Conservation (phyloP, 1,140 invertebrate genomes). For the Apis dorsata region DNA sequence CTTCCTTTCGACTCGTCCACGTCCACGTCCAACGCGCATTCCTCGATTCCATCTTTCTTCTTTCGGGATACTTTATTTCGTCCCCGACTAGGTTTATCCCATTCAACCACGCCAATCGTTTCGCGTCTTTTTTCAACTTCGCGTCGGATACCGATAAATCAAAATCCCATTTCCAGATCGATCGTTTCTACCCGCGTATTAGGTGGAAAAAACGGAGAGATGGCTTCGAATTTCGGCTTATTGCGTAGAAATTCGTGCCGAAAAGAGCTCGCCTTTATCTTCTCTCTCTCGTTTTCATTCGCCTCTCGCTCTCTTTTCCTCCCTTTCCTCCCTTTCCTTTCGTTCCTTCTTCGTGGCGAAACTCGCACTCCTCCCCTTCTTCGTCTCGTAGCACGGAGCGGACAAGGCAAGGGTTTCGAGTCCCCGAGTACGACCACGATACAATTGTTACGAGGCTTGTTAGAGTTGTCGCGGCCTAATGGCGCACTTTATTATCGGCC, state of each 20-base stretch:
- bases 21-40: not conserved
- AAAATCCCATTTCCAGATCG: no score
- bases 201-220: no score
- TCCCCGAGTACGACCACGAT: slow-evolving; percentile 73
- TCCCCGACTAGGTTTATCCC: not conserved
- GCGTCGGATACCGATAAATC: no score
- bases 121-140: no score
- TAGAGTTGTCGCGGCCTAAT: slow-evolving; percentile 76
- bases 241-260: no score
- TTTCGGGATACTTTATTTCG: not conserved
- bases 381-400: slow-evolving; percentile 33
- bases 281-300: not conserved
- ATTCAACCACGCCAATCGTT: no score
- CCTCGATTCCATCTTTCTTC: not conserved
- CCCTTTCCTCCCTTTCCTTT: slow-evolving; percentile 32
- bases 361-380: slow-evolving; percentile 40
- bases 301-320: slow-evolving; percentile 27
- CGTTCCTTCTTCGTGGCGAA: not conserved
- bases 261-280: no score
- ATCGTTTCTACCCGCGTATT: no score
- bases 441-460: slow-evolving; percentile 78
- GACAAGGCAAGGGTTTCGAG: slow-evolving; percentile 68
- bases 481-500: slow-evolving; percentile 75
- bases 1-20: not conserved
- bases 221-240: no score